Conservation (phyloP, 2,888 invertebrate species). For the Andrena chrysosceles region DNA sequence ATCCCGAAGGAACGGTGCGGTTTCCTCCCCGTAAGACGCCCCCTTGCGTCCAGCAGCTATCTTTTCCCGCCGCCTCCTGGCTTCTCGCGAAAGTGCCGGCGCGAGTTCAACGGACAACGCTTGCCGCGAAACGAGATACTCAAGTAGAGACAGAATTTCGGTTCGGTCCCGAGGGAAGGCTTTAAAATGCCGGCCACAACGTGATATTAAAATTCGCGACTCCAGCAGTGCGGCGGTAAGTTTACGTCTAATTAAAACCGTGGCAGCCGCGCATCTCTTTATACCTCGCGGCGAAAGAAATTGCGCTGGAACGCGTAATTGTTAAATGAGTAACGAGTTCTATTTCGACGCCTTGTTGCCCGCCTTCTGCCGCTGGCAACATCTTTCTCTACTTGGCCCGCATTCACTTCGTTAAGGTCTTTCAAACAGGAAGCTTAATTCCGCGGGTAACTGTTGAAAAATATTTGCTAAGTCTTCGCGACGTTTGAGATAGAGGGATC, state of each 20-base stretch:
- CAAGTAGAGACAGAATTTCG: not conserved
- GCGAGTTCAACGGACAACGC: constrained; percentile 11
- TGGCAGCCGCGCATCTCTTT: not conserved
- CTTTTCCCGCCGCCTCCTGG: not conserved
- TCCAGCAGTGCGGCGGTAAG: constrained; percentile 11
- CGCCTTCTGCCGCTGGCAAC: not conserved
- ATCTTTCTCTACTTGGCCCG: not conserved
- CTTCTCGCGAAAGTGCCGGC: not conserved
- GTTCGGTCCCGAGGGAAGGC: not conserved
- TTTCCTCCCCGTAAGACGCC: constrained; percentile 4
- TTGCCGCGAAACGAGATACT: constrained; percentile 19
- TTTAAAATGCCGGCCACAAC: not conserved
- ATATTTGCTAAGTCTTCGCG: not conserved
- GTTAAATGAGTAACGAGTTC: constrained; percentile 40
- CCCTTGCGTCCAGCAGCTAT: not conserved
- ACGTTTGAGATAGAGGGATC: not conserved
- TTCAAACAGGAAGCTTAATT: too few species aligned
- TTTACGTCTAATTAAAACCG: constrained; percentile 51
- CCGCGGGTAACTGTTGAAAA: not conserved
- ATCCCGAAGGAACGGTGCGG: not conserved
- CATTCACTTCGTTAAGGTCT: not conserved
- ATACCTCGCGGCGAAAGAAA: constrained; percentile 13
- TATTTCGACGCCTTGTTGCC: constrained; percentile 4
- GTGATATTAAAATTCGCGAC: constrained; percentile 43
- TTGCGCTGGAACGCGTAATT: constrained; percentile 28